Base-by-base conservation (phyloP, 2,888 invertebrate species). In the Vesta saturnalis region DNA sequence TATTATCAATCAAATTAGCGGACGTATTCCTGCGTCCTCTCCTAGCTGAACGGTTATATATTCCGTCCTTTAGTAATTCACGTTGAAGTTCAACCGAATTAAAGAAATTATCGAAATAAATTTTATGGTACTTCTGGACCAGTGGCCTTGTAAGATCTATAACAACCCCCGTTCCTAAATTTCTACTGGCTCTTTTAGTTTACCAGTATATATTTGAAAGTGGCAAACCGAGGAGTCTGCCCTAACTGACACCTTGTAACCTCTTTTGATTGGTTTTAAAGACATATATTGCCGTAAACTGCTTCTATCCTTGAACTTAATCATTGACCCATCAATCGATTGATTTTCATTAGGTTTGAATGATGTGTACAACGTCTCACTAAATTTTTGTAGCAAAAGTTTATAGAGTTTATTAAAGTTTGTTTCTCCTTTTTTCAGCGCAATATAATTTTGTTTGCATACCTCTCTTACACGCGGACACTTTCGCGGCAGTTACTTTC, bases 201-300 rank as follows among this genome's bases (percentile, higher is more conserved):
- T 83, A 5, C 79, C 76, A 12, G 73, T 74, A 62, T 75, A 75
- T n/a, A 77, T 70, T 39, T 77, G 71, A 72, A 79, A 78, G 47
- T 77, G 10, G 75, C 60, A 67, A n/a, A n/a, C n/a, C n/a, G n/a
- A n/a, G n/a, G n/a, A n/a, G n/a, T n/a, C n/a, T n/a, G n/a, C n/a
- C n/a, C n/a, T n/a, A n/a, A n/a, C n/a, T n/a, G n/a, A n/a, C n/a
- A n/a, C n/a, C 74, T 76, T 15, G 74, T 74, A 21, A 39, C 56
- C 68, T 71, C 63, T 62, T 46, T 73, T 76, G 46, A 74, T 73
- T 14, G 72, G 72, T 63, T 74, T 75, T 54, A 57, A 63, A n/a
- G 73, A 71, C 60, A 72, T 70, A 54, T 77, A 77, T 65, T 78
- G 75, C 52, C 70, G 70, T 43, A 76, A 23, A 18, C 35, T 35